Evolutionary conservation across 1,140 invertebrate species (phyloP).

Genomic region (Eueides isabella): DNA sequence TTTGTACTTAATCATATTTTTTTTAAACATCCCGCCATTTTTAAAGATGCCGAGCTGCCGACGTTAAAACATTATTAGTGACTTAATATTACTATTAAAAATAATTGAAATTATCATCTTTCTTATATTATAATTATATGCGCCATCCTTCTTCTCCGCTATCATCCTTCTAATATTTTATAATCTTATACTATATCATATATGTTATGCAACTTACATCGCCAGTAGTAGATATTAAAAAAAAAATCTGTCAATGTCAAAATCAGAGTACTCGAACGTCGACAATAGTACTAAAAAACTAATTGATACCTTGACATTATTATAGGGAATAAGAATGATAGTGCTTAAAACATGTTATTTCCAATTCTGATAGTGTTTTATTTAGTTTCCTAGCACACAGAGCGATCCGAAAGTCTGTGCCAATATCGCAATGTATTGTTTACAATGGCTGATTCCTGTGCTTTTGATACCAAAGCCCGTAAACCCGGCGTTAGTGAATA

Average conservation of each 20-base stretch:
- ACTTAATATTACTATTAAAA: too few species aligned
- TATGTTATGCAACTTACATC: too few species aligned
- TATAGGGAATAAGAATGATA: conserved; percentile 55
- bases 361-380: conserved; percentile 48
- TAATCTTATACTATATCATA: too few species aligned
- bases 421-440: conserved; percentile 93
- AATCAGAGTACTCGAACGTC: conserved; percentile 31
- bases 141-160: too few species aligned
- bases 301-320: conserved; percentile 48
- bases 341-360: conserved; percentile 65
- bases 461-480: conserved; percentile 97
- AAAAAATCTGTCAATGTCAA: conserved; percentile 28
- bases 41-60: too few species aligned
- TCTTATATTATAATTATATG: too few species aligned
- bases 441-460: conserved; percentile 98
- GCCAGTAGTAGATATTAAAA: neutral
- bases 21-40: too few species aligned
- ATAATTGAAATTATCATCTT: too few species aligned
- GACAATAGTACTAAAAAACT: conserved; percentile 44
- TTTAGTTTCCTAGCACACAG: conserved; percentile 22
- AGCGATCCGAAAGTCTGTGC: conserved; percentile 14
- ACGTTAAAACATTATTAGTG: too few species aligned
- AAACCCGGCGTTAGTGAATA: conserved; percentile 96
- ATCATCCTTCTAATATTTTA: too few species aligned
- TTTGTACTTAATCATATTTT: too few species aligned